Evolutionary conservation across 1,140 invertebrate species (phyloP), one percentile per base, ranked within the genome.

Genomic region (Bathynomus jamesi): DNA sequence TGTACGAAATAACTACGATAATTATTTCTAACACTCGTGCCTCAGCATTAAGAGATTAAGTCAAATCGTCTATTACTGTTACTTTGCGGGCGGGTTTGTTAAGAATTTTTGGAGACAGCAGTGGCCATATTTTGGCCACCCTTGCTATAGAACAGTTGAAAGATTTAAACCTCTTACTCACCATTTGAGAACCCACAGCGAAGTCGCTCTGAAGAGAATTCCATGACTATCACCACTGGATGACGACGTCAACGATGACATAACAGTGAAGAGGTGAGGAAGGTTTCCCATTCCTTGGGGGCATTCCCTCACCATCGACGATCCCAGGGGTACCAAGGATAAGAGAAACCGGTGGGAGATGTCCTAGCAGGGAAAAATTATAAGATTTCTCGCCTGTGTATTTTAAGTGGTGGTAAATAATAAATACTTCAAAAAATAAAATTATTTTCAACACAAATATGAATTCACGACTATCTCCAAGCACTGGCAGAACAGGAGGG

Each of bases 161-260:
- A n/a, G n/a, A n/a, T n/a, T n/a, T n/a, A n/a, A n/a, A n/a, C n/a
- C n/a, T n/a, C n/a, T n/a, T 67, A 75, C 79, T 78, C 75, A 85
- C 83, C 84, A 85, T 46, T 81, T 69, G 65, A 82, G 80, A 25
- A 96, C 84, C 93, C 94, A 96, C 27, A 85, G 82, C 7, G 89
- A 86, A 0, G 90, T 87, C 4, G 92, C 90, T 73, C 89, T 87
- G 79, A 96, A 94, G 4, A 96, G 81, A 25, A 87, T 83, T 1
- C 87, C 81, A 81, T 96, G 93, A 0, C 93, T 91, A 46, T 85
- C 85, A 28, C 88, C 88, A 10, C 86, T 85, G 8, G 91, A 89
- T 30, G 91, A 90, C 80, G 93, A 90, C 0, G 94, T 93, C 69
- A 96, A 82, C 2, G 89, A 92, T 3, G 91, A 90, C 83, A 85